Evolutionary conservation across 2,113 vertebrate species (phyloP).

Genomic region (Conger conger): DNA sequence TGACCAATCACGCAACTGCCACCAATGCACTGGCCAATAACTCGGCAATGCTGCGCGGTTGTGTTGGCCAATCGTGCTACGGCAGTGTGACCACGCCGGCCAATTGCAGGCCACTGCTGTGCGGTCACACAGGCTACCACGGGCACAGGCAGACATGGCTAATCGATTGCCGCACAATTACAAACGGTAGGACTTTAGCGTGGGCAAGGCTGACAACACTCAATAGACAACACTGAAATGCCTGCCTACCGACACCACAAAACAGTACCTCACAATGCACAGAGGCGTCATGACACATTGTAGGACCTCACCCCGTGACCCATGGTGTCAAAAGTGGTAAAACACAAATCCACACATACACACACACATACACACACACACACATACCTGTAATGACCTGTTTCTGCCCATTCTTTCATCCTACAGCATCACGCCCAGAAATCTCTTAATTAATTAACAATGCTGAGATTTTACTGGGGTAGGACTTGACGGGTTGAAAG

Average conservation of each 20-base stretch:
- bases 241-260: neutral
- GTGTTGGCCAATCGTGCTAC: neutral
- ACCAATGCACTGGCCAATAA: no score
- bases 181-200: neutral
- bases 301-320: neutral
- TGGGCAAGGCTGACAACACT: neutral
- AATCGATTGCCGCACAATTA: neutral
- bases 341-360: neutral
- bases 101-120: neutral
- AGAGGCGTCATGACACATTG: neutral
- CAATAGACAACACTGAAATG: neutral
- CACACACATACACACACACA: neutral
- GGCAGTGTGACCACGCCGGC: neutral
- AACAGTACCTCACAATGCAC: neutral
- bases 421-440: neutral
- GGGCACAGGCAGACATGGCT: neutral
- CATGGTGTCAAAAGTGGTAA: neutral
- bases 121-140: neutral
- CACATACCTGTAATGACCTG: conserved; percentile 14
- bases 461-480: conserved; percentile 27
- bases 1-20: no score
- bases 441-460: conserved; percentile 20
- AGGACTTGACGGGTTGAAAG: conserved; percentile 17
- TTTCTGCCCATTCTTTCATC: neutral
- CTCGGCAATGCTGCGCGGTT: no score